Evolutionary conservation across 1,140 invertebrate species (phyloP).

Genomic region (Drosophila aff.): DNA sequence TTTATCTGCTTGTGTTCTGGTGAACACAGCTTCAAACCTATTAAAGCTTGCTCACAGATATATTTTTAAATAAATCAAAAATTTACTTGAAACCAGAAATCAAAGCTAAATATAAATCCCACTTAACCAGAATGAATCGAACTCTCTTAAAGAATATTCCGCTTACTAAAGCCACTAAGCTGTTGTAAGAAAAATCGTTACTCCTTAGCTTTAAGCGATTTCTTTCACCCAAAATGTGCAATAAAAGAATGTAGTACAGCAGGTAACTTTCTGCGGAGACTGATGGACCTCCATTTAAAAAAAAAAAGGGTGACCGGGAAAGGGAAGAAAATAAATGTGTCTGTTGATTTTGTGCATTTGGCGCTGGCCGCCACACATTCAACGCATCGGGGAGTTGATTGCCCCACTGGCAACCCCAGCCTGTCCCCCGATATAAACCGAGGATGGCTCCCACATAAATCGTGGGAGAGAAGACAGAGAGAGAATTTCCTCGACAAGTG

Average conservation of each 20-base stretch:
- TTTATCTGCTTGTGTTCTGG: too few relatives aligned
- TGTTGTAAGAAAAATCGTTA: background rate
- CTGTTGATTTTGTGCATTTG: constrained; percentile 73
- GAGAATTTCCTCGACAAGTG: constrained; percentile 71
- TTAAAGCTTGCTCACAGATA: too few relatives aligned
- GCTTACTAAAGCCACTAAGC: background rate
- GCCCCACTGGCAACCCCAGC: constrained; percentile 4
- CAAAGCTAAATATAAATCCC: background rate
- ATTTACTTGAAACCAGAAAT: too few relatives aligned
- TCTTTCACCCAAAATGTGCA: background rate
- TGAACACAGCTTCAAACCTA: too few relatives aligned
- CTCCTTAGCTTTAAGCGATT: background rate
- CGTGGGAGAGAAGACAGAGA: constrained; percentile 25
- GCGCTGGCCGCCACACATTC: constrained; percentile 28
- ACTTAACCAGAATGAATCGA: background rate
- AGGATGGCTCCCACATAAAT: constrained; percentile 74
- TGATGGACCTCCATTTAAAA: constrained; percentile 13
- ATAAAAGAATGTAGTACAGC: background rate
- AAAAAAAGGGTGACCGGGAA: constrained; percentile 11
- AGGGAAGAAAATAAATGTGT: constrained; percentile 60
- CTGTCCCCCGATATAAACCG: background rate
- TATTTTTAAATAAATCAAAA: too few relatives aligned
- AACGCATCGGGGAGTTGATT: constrained; percentile 29
- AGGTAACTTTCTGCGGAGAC: constrained; percentile 16
- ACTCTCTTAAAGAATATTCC: background rate